phyloP scores from a whole-genome alignment of 2,113 vertebrate genomes.

The Fregata magnificens region DNA sequence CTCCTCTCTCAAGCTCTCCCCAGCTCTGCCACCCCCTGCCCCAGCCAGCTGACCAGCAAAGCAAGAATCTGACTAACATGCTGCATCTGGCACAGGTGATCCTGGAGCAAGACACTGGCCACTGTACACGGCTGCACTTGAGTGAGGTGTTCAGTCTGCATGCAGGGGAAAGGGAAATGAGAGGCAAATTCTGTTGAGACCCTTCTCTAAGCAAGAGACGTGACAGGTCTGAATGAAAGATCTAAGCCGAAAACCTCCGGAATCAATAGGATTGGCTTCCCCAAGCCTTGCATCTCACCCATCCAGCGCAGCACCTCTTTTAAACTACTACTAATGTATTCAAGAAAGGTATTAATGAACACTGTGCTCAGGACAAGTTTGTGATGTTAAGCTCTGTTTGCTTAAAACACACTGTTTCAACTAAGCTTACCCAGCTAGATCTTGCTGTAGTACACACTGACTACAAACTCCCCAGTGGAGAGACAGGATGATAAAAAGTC shows the following conservation, averaged over 20 bases:
- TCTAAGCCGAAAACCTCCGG: not conserved
- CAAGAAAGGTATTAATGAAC: not conserved
- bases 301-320: not conserved
- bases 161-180: not conserved
- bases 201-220: not conserved
- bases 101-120: not conserved
- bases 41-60: not conserved
- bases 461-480: not conserved
- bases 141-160: not conserved
- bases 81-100: not conserved
- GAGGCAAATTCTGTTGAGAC: not conserved
- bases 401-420: not conserved
- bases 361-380: not conserved
- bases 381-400: not conserved
- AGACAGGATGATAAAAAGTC: not conserved
- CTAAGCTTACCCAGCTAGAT: not conserved
- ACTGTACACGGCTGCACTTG: not conserved
- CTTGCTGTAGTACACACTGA: not conserved
- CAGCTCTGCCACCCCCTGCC: not conserved
- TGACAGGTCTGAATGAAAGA: not conserved
- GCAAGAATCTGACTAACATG: not conserved
- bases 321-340: not conserved
- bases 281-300: not conserved
- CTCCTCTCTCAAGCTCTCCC: not conserved
- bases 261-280: not conserved